These are phyloP conservation scores for Samia ricini DNA, from an alignment of 1,140 invertebrate genomes.

Conservation along the genomic window DNA sequence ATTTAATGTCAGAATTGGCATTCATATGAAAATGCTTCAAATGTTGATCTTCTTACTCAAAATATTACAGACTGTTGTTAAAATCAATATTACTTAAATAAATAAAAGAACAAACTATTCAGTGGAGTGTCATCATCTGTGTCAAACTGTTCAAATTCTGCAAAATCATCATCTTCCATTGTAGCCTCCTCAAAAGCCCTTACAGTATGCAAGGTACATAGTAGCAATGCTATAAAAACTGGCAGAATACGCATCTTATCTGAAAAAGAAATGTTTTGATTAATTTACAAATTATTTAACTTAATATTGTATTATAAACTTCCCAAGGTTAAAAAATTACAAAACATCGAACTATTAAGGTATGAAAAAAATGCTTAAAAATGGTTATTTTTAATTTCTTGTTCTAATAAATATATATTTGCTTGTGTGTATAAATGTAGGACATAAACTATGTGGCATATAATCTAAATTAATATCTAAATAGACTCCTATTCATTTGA, in stretches of 20 bases:
- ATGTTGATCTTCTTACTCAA: no score
- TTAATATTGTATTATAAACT: neutral
- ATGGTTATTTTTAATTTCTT: no score
- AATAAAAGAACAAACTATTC: conserved; percentile 25
- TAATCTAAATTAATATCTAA: neutral
- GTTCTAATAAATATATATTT: no score
- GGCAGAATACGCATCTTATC: conserved; percentile 71
- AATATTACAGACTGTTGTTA: no score
- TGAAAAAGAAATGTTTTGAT: conserved; percentile 17
- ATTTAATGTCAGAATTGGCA: no score
- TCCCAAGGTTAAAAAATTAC: no score
- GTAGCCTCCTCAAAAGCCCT: conserved; percentile 79
- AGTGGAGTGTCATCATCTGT: conserved; percentile 79
- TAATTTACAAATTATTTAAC: neutral
- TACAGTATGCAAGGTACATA: conserved; percentile 74
- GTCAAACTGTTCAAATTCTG: conserved; percentile 97
- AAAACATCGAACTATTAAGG: no score
- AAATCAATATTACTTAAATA: neutral
- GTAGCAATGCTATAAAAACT: conserved; percentile 73
- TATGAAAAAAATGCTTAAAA: no score
- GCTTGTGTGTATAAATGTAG: no score
- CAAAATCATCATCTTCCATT: conserved; percentile 94
- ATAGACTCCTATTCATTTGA: neutral
- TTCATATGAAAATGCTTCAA: no score
- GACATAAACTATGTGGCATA: neutral